A percentile compares a stretch with the other conserved stretches of the same genome.
Conservation (phyloP, 2,797 vertebrate species). For the Moxostoma hubbsi region DNA sequence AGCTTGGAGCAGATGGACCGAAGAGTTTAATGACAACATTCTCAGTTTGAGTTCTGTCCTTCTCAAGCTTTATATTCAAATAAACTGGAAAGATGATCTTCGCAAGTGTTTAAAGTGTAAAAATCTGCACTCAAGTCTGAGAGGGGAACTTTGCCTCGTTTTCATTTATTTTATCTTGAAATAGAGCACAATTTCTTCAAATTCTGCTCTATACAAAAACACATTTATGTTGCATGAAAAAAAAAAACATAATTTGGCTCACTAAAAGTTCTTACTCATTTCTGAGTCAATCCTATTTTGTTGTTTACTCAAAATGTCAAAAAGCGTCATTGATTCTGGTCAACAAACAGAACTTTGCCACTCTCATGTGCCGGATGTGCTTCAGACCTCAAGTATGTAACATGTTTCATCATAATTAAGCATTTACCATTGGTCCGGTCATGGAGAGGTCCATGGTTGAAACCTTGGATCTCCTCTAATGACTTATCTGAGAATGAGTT, state of each 20-base stretch:
- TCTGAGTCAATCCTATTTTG: conserved; percentile 10
- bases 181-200: conserved; percentile 55
- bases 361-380: not conserved
- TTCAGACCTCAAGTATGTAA: conserved; percentile 10
- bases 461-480: conserved; percentile 5
- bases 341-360: conserved; percentile 12
- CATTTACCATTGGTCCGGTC: not conserved
- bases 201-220: too few species aligned
- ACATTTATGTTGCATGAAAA: not conserved
- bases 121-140: conserved; percentile 60
- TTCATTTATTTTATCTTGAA: conserved; percentile 64
- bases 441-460: not conserved
- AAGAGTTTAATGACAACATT: conserved; percentile 51
- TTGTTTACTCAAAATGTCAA: conserved; percentile 2
- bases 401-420: conserved; percentile 4
- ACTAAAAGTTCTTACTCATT: conserved; percentile 10
- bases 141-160: conserved; percentile 41
- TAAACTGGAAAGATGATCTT: conserved; percentile 58
- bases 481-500: not conserved
- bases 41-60: conserved; percentile 55
- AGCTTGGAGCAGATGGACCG: conserved; percentile 48
- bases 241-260: conserved; percentile 11
- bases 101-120: conserved; percentile 64
- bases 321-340: not conserved
- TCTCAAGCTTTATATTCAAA: conserved; percentile 54